Base-by-base conservation (phyloP, 1,140 invertebrate genomes). In the Oryctes rhinoceros region DNA sequence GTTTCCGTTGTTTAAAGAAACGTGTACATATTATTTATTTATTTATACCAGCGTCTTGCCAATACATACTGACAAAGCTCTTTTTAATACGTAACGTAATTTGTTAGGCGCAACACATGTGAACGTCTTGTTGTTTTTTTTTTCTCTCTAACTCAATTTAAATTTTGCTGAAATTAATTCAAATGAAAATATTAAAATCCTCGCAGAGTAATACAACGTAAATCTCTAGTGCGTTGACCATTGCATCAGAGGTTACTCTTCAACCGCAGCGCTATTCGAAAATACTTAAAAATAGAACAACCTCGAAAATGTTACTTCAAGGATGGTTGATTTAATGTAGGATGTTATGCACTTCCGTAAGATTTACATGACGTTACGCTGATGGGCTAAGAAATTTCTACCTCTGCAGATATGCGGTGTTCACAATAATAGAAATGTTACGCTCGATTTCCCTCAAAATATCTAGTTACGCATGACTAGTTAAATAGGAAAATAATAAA, bases 271-370 rank as follows among this genome's bases (percentile, higher is more conserved):
- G 65, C 65, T 24, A 71, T 71, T 71, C 65, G 65, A 20, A 71
- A 71, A 71, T 24, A 71, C 9, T 71, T 71, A 71, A 71, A 71
- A 71, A 71, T 71, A 71, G 65, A 71, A 71, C 65, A 71, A 71
- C 65, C 65, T 71, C 65, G 65, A 71, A 71, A 71, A 71, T 71
- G 7, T 71, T 71, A 71, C 65, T 71, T 71, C 65, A 71, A 71
- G 65, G 65, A 71, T 71, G 65, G 65, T 71, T 71, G 65, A 71
- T 71, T 71, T 71, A 71, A 71, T 35, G 65, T 71, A 37, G 24
- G 35, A 71, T 35, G 65, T 71, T 71, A 71, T 71, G 65, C 65
- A 71, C 65, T 71, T 71, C 65, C 65, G 11, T 24, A 24, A 35
- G 35, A 71, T 71, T 71, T 71, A 71, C 65, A 30, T 71, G 65